Evolutionary conservation across 2,113 vertebrate species (phyloP), one percentile per base, ranked within the genome.

Genomic region (Megaleporinus macrocephalus): DNA sequence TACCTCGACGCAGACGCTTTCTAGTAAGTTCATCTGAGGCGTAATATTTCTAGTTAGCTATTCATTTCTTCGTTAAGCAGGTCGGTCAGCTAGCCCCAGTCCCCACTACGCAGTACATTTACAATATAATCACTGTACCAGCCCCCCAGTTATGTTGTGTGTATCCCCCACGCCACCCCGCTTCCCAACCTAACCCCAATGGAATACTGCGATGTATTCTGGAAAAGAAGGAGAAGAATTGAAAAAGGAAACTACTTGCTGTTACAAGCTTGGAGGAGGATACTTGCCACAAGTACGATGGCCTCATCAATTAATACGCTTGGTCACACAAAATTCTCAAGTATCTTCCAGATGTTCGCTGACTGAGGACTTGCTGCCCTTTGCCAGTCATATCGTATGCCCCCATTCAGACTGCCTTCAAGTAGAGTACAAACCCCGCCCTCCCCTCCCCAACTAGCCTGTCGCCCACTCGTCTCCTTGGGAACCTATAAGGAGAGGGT

Each of bases 391-490:
- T 72, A 79, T 89, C 92, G 89, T 94, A 89, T 83, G 89, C 88
- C 94, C 95, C 94, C 94, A 94, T 94, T 94, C 93, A 93, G 93
- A 93, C 91, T 79, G 96, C 96, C 95, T 98, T 98, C 96, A 97
- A 97, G 97, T 98, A 93, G 81, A 92, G 87, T 36, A 79, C 62
- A 83, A 79, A 79, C 27, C 84, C 68, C 41, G 13, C 20, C 30
- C 53, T 33, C 68, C 41, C 22, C 53, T 53, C 27, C 59, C 33
- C 59, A 24, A 41, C 75, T n/a, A 76, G 76, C 79, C 20, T 63
- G 65, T 68, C 75, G 14, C 27, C 72, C 30, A 41, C 65, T 65
- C 47, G 12, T 78, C 62, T 70, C 51, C 74, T 36, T 24, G 62
- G 68, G 30, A 79, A 65, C 76, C 68, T 26, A n/a, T 24, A 51